Percentiles rank a stretch among this genome's conserved stretches.
phyloP scores from a whole-genome alignment of 2,797 vertebrate genomes.

The Poecilia picta region DNA sequence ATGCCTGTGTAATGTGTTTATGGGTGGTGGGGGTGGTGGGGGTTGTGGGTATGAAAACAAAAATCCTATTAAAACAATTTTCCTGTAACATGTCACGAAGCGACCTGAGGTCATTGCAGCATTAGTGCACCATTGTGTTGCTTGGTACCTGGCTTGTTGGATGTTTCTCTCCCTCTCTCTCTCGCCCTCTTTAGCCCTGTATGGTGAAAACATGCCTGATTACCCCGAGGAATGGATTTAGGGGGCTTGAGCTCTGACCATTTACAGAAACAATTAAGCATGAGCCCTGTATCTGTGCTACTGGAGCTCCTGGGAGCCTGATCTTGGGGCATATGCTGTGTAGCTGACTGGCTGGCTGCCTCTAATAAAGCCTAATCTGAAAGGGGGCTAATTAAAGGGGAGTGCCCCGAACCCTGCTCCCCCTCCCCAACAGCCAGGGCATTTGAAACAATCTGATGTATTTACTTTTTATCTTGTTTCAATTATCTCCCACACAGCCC shows the following conservation, averaged over 20 bases:
- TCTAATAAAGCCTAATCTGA: constrained; percentile 82
- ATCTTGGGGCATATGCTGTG: constrained; percentile 79
- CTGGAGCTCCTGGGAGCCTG: constrained; percentile 75
- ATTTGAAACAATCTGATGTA: constrained; percentile 76
- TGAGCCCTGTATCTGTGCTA: constrained; percentile 77
- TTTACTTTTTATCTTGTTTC: constrained; percentile 80
- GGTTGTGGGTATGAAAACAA: constrained; percentile 44
- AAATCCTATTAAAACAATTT: constrained; percentile 66
- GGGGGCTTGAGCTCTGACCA: constrained; percentile 80
- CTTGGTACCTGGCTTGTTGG: constrained; percentile 44
- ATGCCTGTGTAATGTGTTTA: constrained; percentile 59
- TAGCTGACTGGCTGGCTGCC: constrained; percentile 62
- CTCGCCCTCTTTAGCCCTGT: constrained; percentile 62
- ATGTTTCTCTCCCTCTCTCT: constrained; percentile 32
- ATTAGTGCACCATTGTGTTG: constrained; percentile 30
- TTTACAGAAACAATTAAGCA: constrained; percentile 87
- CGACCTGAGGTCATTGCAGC: constrained; percentile 44
- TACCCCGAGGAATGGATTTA: constrained; percentile 82
- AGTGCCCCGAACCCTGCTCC: constrained; percentile 51
- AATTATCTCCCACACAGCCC: constrained; percentile 68
- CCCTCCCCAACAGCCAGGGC: constrained; percentile 61
- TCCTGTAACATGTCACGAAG: constrained; percentile 47
- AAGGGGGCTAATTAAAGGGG: constrained; percentile 82
- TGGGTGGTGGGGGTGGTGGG: constrained; percentile 3
- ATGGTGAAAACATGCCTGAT: constrained; percentile 80